Evolutionary conservation across 1,140 invertebrate species (phyloP), one percentile per base, ranked within the genome.

Genomic region (Tetraneura akinire): DNA sequence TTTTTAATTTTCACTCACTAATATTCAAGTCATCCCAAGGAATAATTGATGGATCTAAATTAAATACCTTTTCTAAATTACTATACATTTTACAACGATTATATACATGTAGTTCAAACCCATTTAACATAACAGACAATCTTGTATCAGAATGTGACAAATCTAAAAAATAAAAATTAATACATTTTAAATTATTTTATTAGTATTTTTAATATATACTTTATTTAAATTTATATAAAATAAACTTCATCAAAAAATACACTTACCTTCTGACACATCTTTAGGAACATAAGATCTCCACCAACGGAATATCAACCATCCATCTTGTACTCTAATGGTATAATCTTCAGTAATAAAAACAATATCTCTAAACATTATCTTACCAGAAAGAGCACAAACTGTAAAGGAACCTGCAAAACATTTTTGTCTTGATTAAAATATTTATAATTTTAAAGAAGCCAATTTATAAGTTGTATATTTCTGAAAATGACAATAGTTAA

Each of bases 321-420:
- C 98, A 90, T 99, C 97, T 87, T 98, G 96, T 81, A 98, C 90
- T 83, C 96, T 89, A 53, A 98, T 85, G 49, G 94, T 94, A 86
- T 94, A 98, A 87, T 99, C 97, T 87, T 96, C 93, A 66, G 94
- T 97, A 55, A 98, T 94, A 83, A 95, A 97, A 70, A 95, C 92
- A 84, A 99, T 90, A 88, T 98, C 96, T 82, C 96, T 89, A 87
- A 99, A 98, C 97, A 99, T 99, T 55, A 99, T 93, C 88, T 99
- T 99, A 3, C 98, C 98, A 82, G 96, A 96, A 81, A 99, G 88
- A 37, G 96, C 94, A 87, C 96, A 96, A 51, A 98, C 87, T 3
- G 96, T 96, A 83, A 99, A 92, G 18, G 97, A 98, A 81, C 96
- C 96, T 94, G 85, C 45, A 89, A 37, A 88, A 83, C 82, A 82